Percentiles rank a stretch among this genome's conserved stretches.
Conservation (phyloP, 92 coral and sea anemone genomes). For the Phenganax stokvisi region DNA sequence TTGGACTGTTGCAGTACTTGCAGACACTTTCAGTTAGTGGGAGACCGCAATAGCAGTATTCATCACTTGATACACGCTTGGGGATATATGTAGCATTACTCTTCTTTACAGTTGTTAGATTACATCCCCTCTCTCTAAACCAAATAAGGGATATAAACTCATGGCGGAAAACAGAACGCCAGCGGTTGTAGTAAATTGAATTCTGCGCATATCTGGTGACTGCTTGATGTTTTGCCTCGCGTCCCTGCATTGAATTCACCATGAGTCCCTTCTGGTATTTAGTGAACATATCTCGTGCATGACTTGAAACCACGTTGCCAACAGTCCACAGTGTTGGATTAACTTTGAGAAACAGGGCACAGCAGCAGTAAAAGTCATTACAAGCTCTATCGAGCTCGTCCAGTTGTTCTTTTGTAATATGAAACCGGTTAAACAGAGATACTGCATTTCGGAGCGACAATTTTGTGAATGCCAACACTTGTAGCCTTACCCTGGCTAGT, state of each 20-base stretch:
- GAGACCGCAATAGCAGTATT: slow-evolving; percentile 29
- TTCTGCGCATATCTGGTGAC: slow-evolving; percentile 1
- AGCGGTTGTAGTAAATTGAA: slow-evolving; percentile 1
- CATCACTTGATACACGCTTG: slow-evolving; percentile 33
- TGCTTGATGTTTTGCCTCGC: background rate
- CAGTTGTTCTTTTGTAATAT: slow-evolving; percentile 28
- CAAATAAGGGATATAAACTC: background rate
- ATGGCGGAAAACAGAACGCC: background rate
- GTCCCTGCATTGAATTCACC: background rate
- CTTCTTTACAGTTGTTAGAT: background rate
- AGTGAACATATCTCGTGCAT: slow-evolving; percentile 4
- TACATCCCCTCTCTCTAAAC: background rate
- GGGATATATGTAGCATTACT: background rate
- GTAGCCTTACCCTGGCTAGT: slow-evolving; percentile 35
- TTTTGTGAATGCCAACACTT: slow-evolving; percentile 43
- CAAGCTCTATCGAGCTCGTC: slow-evolving; percentile 36
- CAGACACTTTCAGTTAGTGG: background rate
- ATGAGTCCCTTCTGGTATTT: background rate
- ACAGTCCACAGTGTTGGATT: slow-evolving; percentile 18
- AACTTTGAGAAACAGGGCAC: slow-evolving; percentile 30
- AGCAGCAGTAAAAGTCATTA: slow-evolving; percentile 31
- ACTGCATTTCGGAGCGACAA: slow-evolving; percentile 37
- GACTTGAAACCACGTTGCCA: slow-evolving; percentile 20
- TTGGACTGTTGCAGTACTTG: slow-evolving; percentile 5
- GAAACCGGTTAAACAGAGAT: slow-evolving; percentile 35